Base-by-base conservation (phyloP, 2,888 invertebrate species). In the Anodontia alba region DNA sequence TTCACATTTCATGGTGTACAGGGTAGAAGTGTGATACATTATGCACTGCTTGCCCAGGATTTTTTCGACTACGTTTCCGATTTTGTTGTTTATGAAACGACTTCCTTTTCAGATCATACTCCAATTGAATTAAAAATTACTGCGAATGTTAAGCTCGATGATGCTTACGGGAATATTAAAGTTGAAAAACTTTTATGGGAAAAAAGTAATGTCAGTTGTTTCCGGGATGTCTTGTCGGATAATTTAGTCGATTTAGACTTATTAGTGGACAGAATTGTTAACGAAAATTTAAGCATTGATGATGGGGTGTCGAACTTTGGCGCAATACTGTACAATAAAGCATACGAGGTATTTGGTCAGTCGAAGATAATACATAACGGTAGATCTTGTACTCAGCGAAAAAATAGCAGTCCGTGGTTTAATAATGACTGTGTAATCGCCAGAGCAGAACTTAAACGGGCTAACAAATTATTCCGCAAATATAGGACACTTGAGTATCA, bases 21-120 rank as follows among this genome's bases (percentile, higher is more conserved):
- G 33, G 62, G 62, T 20, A 62, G 33, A 33, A 62, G 62, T 33
- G 33, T 62, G 33, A 33, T 62, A 20, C 8, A 62, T 33, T 62
- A 62, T 33, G 12, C 5, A 17, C 17, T 62, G 20, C 62, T 62
- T 33, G 20, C 31, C 3, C 5, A 1, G 17, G 54, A 26, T 26
- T 54, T 54, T 8, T 29, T 54, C 1, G 8, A 26, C 5, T 10
- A 10, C 3, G n/a, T 54, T 26, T n/a, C n/a, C n/a, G n/a, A n/a
- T n/a, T 54, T 54, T 26, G 26, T 54, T 8, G 5, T 54, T 23
- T 5, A 49, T 51, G 68, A 68, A 68, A 2, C 33, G 1, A 20
- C 17, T 36, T 67, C 68, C 5, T 67, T 67, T 75, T 68, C 68
- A 36, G 26, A 29, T 20, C 75, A 75, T 68, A 33, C 67, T 33